Base-by-base conservation (phyloP, 2,888 invertebrate species). In the Actias luna region DNA sequence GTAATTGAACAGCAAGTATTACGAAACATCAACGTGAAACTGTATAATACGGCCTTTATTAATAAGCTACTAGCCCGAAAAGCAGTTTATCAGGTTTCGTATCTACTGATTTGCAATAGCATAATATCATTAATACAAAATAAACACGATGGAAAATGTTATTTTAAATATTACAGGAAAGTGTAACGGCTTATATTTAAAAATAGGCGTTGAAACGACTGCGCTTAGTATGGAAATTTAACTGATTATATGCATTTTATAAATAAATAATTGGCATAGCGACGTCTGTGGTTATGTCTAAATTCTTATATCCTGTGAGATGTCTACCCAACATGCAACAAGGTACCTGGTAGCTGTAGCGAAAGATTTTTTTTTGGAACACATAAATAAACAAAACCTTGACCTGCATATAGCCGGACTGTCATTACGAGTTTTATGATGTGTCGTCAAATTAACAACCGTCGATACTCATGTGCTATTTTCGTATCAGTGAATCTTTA, bases 1-100 rank as follows among this genome's bases (percentile, higher is more conserved):
- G 77, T 82, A 79, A 85, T 84, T 85, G 81, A 83, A 79, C 81
- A 78, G 77, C 75, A 81, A 80, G 79, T 78, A 77, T 84, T 81
- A 78, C 81, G 78, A 83, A 83, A 83, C 74, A 71, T 68, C 73
- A 69, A 73, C 74, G 71, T 69, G 22, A 69, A 75, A 69, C 72
- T 71, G 72, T 71, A 1, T 22, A 76, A 77, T 79, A 75, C 76
- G 73, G 71, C 75, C 78, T 76, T 82, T 78, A 76, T 80, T 83
- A 85, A 85, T 82, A 79, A 83, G 78, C 80, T 78, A 78, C 76
- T 70, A 61, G 75, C 73, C 74, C 79, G 76, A 77, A 81, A 80
- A 82, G 80, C 77, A 68, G 83, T 75, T 69, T 70, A 64, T 61
- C 65, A 62, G 65, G 69, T 71, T 66, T 64, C 63, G 60, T 69